Evolutionary conservation across 1,140 invertebrate species (phyloP), one percentile per base, ranked within the genome.

Genomic region (Oscheius sp.): DNA sequence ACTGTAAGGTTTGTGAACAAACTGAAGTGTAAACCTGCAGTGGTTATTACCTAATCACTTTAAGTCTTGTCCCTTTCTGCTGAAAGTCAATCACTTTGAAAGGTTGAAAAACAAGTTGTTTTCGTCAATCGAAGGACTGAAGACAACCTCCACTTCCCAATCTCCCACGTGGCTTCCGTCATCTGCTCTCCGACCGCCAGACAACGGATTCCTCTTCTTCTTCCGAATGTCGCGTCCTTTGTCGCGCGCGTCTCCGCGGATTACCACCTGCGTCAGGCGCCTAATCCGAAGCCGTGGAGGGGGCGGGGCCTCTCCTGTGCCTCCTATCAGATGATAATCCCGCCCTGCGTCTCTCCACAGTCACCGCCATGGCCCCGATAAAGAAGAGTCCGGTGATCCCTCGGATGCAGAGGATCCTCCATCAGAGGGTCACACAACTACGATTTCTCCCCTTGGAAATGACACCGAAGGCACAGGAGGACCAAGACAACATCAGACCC

Each of bases 351-450:
- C 49, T 23, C 49, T 7, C 7, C n/a, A n/a, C n/a, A n/a, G n/a
- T n/a, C n/a, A n/a, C 49, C 4, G 28, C 15, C 23, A 55, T 55
- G 49, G 49, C 49, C 23, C 49, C 49, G 15, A 55, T 55, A 26
- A 55, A 55, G 49, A 65, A 62, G 26, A 63, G 66, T 26, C 38
- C 52, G 13, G 13, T 58, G 23, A 15, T 61, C 13, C 29, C 46
- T 0, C 3, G 31, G 23, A 58, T 32, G 52, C 45, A 29, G 28
- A 4, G 66, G 3, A 32, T 68, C 1, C 66, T 68, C n/a, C 66
- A 68, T 31, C 66, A 68, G 29, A 15, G 66, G 13, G 45, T 68
- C n/a, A 68, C 66, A 2, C 66, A 68, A 29, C 66, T 68, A 34
- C 20, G 66, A 28, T 7, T 68, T 1, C n/a, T 68, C 10, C 66